Base-by-base conservation (phyloP, 2,797 vertebrate genomes). In the Melanitta fusca region DNA sequence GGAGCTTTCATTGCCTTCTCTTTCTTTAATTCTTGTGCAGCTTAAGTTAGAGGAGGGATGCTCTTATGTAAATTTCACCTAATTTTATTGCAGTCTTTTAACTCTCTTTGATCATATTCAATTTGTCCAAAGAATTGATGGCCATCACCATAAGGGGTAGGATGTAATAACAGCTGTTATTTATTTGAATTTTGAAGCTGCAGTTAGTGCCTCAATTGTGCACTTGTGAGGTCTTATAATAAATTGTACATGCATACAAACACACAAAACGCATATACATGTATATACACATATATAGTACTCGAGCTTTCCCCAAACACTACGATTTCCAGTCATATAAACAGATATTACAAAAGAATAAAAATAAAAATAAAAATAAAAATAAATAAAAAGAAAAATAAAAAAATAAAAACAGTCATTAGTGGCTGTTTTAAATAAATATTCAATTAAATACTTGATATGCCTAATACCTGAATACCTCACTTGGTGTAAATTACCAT, bases 11-110 rank as follows among this genome's bases (percentile, higher is more conserved):
- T 89, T 94, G 18, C 24, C 38, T 78, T 19, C 41, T 85, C 49
- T 47, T 74, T 71, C 56, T 60, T 94, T 79, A 71, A 30, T 85
- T 93, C n/a, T 74, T 2, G 1, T 47, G 51, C 13, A 92, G 62
- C 47, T 82, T 85, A 93, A 94, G 91, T 53, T 36, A 88, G 51
- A 85, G 41, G 8, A 92, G 47, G 45, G 38, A 82, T 65, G 28
- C 1, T 75, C 34, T 73, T 56, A 61, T 30, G 27, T 28, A 90
- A 88, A 82, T 82, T 57, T 89, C 6, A 57, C 70, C 82, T 71
- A 69, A 85, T 89, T 93, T 32, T 39, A 47, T 58, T 77, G 13
- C 51, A 64, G 53, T 20, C 21, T 88, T 91, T 94, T 60, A 38
- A 62, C 30, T 68, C 53, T 65, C 39, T 84, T 64, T 43, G 28